Evolutionary conservation across 1,140 invertebrate genomes (phyloP).

Genomic region (Mya arenaria): DNA sequence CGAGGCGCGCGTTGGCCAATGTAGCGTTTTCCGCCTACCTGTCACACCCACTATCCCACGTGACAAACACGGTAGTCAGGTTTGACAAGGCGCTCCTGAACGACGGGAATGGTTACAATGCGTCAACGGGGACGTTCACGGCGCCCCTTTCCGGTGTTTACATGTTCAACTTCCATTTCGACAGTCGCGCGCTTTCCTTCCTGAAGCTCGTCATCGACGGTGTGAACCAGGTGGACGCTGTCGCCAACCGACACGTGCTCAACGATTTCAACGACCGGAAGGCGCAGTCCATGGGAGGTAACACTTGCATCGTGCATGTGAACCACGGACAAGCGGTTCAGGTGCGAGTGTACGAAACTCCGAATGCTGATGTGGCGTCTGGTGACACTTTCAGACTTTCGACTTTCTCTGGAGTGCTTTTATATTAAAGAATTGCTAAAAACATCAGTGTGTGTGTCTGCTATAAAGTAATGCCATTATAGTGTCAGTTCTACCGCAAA

Average conservation of each 20-base stretch:
- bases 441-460: background rate
- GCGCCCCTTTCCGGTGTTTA: conserved; percentile 15
- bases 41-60: background rate
- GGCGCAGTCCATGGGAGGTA: conserved; percentile 19
- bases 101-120: conserved; percentile 20
- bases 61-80: background rate
- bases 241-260: conserved; percentile 1
- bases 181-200: background rate
- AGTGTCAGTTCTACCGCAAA: too few relatives aligned
- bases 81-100: conserved; percentile 19
- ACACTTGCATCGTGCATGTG: conserved; percentile 3
- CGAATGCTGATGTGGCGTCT: background rate
- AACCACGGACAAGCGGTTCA: background rate
- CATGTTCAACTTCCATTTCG: conserved; percentile 25
- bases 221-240: conserved; percentile 10
- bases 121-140: background rate
- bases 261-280: background rate
- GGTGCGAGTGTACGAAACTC: conserved; percentile 4
- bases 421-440: background rate
- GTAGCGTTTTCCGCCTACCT: conserved; percentile 18
- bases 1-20: background rate
- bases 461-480: too few relatives aligned
- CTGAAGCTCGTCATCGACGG: background rate
- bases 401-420: conserved; percentile 37
- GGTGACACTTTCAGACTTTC: background rate